Base-by-base conservation (phyloP, 1,140 invertebrate genomes). In the Sinella curviseta region DNA sequence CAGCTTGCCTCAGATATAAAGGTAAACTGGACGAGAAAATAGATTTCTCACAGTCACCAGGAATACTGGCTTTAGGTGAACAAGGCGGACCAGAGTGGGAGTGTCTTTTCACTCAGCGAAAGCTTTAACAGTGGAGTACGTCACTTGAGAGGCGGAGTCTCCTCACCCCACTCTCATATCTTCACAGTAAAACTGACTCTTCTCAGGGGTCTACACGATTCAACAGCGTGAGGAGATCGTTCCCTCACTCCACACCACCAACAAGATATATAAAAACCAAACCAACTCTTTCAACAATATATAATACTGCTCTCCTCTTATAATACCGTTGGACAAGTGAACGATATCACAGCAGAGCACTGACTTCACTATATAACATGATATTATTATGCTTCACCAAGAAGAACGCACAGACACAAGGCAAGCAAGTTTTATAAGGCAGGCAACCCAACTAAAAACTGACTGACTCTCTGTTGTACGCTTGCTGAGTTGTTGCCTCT, bases 61-160 rank as follows among this genome's bases (percentile, higher is more conserved):
- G 24, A 60, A 48, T 48, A 48, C 17, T 60, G 55, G 55, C 24
- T 60, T 60, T 60, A 60, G 55, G 65, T 70, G 31, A 70, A 70
- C 65, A 70, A 70, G 65, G 65, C 65, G 65, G 65, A 70, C 31
- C 65, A 30, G 31, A 4, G 8, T 3, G 31, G 65, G 65, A 70
- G 65, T 70, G 26, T 70, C 65, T 33, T 70, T 31, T 30, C 30
- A 65, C 8, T 30, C 31, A 70, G 24, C 31, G 26, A 70, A 70
- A 24, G 24, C 3, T 8, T 70, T 17, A 3, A 12, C 3, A 70
- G 30, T 14, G 65, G 65, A 70, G 65, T 33, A 70, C 65, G 65
- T 70, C 65, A 70, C 65, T 4, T 30, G 28, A 70, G 31, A 70
- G 65, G 65, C 26, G 65, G 65, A 70, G 65, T 70, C 65, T 70